Evolutionary conservation across 2,888 invertebrate species (phyloP), one percentile per base, ranked within the genome.

Genomic region (Iselma pallidipennis): DNA sequence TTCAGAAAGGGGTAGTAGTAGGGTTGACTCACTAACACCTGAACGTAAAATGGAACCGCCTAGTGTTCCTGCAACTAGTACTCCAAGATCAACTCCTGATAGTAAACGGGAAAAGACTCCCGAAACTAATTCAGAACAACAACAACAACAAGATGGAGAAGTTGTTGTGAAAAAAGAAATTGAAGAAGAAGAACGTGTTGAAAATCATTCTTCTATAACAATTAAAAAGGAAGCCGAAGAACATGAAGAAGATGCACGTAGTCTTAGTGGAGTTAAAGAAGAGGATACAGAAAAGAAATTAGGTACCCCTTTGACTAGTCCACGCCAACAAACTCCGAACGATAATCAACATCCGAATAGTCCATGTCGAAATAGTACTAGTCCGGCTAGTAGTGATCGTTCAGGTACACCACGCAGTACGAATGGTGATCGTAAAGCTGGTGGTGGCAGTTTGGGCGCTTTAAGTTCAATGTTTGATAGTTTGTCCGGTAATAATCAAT

Each of bases 391-490:
- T 73, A 86, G 86, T 68, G 92, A 93, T 72, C 87, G 92, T 53
- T 92, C 92, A 0, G 89, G 86, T 1, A 93, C 93, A 1, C 93
- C 90, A 2, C 85, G 89, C 50, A 89, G 90, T 64, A 83, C 85
- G 7, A 87, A 87, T 33, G 84, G 86, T 62, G 85, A 85, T 58
- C 82, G 84, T 29, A 84, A 87, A 69, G 83, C 87, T 28, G 83
- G 89, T 48, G 83, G 82, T 54, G 88, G 89, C 50, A 92, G 92
- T 74, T 83, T 94, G 55, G 92, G 92, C 16, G 94, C 94, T 0
- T 82, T 95, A 2, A 94, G 94, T 19, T 94, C 94, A 19, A 95
- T 95, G 95, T 95, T 94, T 76, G 94, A 95, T 79, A 94, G 87
- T 77, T 82, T 95, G 54, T 91, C 91, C 29, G 88, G 91, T 9